Percentiles rank a stretch among this genome's conserved stretches.
phyloP scores from a whole-genome alignment of 1,140 invertebrate genomes.

The Plutomurus gul region DNA sequence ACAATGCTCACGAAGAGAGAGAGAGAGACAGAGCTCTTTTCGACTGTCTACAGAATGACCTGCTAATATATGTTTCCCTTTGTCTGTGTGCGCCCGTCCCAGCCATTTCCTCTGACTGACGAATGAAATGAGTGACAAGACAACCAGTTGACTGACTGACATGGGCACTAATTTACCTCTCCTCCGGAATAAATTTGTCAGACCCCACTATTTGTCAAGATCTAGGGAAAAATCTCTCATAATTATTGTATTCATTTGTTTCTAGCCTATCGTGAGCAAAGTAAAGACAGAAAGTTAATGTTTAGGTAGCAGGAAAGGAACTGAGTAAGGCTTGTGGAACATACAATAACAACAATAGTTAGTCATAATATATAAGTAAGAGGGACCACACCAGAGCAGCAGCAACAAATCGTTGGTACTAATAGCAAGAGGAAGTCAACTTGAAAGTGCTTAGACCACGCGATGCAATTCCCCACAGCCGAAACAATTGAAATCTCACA shows the following conservation, averaged over 20 bases:
- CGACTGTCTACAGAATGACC: conserved; percentile 3
- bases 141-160: conserved; percentile 40
- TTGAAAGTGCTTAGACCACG: conserved; percentile 4
- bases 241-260: conserved; percentile 2
- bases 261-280: too few species aligned
- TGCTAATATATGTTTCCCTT: conserved; percentile 31
- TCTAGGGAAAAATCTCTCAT: conserved; percentile 14
- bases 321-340: neutral
- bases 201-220: conserved; percentile 39
- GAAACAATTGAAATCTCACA: conserved; percentile 29
- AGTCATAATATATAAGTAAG: neutral
- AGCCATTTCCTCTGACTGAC: conserved; percentile 5
- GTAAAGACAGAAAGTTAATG: neutral
- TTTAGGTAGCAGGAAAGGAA: neutral
- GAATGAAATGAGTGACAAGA: conserved; percentile 32
- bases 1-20: neutral
- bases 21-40: neutral
- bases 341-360: neutral
- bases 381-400: neutral
- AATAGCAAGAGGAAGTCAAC: conserved; percentile 11
- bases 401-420: conserved; percentile 5
- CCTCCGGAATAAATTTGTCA: conserved; percentile 43
- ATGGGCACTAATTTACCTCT: conserved; percentile 39
- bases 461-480: conserved; percentile 7
- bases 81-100: conserved; percentile 15